Conservation (phyloP, 2,797 vertebrate species). For the Neosalanx taihuensis region DNA sequence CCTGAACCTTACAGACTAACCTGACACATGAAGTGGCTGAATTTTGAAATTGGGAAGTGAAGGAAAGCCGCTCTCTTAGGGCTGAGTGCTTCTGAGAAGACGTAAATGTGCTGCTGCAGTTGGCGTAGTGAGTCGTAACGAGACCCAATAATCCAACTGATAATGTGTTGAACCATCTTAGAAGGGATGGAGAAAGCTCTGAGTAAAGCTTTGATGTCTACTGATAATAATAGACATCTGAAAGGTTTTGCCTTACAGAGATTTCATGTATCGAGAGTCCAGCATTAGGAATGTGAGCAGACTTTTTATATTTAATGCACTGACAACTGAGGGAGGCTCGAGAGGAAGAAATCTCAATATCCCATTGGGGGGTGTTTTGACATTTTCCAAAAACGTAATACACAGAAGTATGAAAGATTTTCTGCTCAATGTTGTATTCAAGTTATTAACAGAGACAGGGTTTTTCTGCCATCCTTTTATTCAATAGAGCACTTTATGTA, state of each 20-base stretch:
- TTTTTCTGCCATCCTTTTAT: background rate
- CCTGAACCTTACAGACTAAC: too few relatives aligned
- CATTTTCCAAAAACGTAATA: background rate
- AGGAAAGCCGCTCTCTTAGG: too few relatives aligned
- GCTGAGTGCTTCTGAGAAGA: background rate
- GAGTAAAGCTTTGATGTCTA: background rate
- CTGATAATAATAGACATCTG: background rate
- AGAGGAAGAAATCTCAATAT: background rate
- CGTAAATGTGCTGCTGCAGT: background rate
- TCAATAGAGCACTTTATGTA: slow-evolving; percentile 2
- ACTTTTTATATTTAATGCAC: background rate
- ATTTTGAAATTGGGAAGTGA: too few relatives aligned
- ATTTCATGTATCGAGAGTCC: background rate
- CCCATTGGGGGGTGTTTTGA: background rate
- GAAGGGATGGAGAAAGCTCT: background rate
- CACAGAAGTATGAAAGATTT: background rate
- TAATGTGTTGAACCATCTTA: background rate
- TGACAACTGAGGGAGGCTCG: background rate
- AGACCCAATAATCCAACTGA: too few relatives aligned
- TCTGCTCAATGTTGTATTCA: background rate
- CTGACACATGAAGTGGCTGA: too few relatives aligned
- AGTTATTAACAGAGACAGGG: background rate
- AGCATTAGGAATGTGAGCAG: background rate
- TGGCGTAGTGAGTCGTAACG: background rate
- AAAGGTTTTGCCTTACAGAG: background rate